These are phyloP conservation scores for Rostratula benghalensis DNA, from an alignment of 2,113 vertebrate species.

Conservation along the genomic window DNA sequence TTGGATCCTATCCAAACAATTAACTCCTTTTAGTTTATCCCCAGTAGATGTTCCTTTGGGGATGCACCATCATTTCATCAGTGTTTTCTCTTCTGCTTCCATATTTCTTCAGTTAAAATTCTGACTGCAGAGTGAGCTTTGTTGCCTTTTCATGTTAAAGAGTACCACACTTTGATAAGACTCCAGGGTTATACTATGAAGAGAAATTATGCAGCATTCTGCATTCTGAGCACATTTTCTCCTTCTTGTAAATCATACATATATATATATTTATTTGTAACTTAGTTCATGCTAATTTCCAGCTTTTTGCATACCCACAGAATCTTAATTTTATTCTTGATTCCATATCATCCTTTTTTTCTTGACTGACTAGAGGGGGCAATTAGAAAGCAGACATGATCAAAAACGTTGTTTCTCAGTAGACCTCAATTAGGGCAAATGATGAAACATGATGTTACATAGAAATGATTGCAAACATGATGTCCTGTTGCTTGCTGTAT, in stretches of 20 bases:
- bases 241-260: not conserved
- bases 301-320: not conserved
- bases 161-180: not conserved
- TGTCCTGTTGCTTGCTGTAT: not conserved
- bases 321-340: conserved; percentile 8
- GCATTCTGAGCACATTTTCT: conserved; percentile 1
- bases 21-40: conserved; percentile 28
- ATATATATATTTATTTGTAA: conserved; percentile 12
- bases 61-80: conserved; percentile 8
- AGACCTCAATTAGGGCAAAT: not conserved
- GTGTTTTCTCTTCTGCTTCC: not conserved
- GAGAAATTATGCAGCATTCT: not conserved
- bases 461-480: not conserved
- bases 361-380: not conserved
- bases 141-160: not conserved
- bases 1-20: conserved; percentile 4
- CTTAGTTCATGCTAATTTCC: not conserved
- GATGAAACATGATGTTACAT: not conserved
- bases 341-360: not conserved
- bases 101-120: conserved; percentile 34
- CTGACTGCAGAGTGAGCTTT: not conserved
- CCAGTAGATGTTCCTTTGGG: not conserved
- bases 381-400: not conserved
- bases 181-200: not conserved
- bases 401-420: not conserved